Evolutionary conservation across 2,888 invertebrate species (phyloP).

Genomic region (Cheilosia impressa): DNA sequence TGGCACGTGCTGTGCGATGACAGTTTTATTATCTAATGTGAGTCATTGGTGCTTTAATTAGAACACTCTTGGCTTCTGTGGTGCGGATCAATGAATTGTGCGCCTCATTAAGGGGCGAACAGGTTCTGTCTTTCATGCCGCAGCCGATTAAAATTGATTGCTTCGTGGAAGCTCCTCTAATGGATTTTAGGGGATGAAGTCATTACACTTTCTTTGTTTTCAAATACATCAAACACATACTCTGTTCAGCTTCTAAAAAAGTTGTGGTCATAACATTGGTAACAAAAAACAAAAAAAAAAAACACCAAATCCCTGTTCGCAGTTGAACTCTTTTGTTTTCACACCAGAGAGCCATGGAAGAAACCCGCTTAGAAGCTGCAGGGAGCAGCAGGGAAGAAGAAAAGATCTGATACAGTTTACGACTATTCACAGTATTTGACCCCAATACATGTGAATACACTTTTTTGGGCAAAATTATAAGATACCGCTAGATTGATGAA

Average conservation of each 20-base stretch:
- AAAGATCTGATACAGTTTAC: constrained; percentile 33
- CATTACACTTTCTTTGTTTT: constrained; percentile 13
- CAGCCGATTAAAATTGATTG: not conserved
- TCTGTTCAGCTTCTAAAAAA: too few species aligned
- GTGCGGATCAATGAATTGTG: constrained; percentile 37
- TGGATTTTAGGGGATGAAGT: not conserved
- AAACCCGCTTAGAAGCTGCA: not conserved
- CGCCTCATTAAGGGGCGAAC: constrained; percentile 13
- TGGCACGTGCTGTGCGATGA: constrained; percentile 61
- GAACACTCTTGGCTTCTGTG: constrained; percentile 1
- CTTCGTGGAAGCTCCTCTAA: not conserved
- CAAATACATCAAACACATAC: not conserved
- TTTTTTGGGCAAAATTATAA: constrained; percentile 35
- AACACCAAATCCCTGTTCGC: constrained; percentile 46
- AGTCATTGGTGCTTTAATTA: constrained; percentile 39
- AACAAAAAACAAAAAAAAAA: not conserved
- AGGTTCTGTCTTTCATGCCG: not conserved
- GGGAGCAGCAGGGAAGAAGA: not conserved
- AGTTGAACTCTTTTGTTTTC: constrained; percentile 60
- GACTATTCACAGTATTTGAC: constrained; percentile 48
- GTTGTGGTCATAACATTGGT: too few species aligned
- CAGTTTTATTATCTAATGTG: constrained; percentile 42
- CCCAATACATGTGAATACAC: constrained; percentile 54
- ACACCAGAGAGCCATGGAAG: not conserved
- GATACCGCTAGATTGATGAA: constrained; percentile 50